Evolutionary conservation across 2,888 invertebrate genomes (phyloP).

Genomic region (Zhuqinia jingwanae): DNA sequence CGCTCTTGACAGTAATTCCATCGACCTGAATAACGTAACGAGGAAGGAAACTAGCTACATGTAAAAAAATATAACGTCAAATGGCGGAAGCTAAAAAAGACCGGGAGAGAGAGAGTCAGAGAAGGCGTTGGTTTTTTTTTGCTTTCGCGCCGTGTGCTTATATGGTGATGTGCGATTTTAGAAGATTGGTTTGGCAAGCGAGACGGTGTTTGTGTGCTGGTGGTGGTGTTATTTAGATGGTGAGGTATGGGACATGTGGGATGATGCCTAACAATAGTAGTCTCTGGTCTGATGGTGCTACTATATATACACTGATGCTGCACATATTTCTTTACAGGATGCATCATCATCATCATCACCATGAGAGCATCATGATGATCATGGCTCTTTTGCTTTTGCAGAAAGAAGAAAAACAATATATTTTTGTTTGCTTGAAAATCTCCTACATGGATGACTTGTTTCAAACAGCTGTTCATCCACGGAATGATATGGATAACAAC

Average conservation of each 20-base stretch:
- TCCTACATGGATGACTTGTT: conserved; percentile 30
- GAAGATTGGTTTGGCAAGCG: conserved; percentile 14
- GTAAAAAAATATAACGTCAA: conserved; percentile 46
- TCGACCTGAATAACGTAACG: conserved; percentile 60
- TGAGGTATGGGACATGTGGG: background rate
- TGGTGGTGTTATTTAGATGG: background rate
- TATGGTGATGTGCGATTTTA: background rate
- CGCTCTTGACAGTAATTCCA: conserved; percentile 69
- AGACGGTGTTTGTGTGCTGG: too few species aligned
- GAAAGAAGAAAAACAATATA: background rate
- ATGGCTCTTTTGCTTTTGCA: background rate
- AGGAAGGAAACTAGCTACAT: conserved; percentile 27
- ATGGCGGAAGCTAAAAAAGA: conserved; percentile 35
- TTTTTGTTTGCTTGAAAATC: background rate
- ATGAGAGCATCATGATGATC: background rate
- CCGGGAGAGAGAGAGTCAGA: background rate
- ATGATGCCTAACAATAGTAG: too few species aligned
- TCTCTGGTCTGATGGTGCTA: too few species aligned
- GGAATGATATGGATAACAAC: conserved; percentile 5
- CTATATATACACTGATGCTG: too few species aligned
- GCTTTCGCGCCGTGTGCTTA: background rate
- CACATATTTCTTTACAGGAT: conserved; percentile 34
- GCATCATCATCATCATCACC: background rate
- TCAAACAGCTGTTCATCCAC: conserved; percentile 58
- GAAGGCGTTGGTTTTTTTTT: background rate